Percentiles rank a stretch among this genome's conserved stretches.
Conservation (phyloP, 2,113 vertebrate genomes). For the Brienomyrus brachyistius region DNA sequence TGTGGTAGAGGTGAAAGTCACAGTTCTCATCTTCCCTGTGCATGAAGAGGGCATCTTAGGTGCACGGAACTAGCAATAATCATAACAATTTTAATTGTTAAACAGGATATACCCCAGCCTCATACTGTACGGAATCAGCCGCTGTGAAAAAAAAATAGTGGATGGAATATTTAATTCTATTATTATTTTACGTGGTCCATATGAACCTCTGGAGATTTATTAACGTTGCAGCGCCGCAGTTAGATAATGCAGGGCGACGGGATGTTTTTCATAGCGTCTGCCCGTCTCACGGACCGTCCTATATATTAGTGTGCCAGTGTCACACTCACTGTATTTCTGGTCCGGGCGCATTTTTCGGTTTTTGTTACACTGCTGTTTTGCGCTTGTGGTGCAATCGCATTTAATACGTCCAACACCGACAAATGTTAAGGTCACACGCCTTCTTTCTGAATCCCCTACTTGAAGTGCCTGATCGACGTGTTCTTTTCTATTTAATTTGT, state of each 20-base stretch:
- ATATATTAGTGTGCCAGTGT: not conserved
- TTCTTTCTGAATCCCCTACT: not conserved
- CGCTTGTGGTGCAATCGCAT: not conserved
- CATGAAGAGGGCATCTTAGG: not conserved
- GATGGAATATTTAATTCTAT: not conserved
- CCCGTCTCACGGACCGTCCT: not conserved
- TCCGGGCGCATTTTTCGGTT: not conserved
- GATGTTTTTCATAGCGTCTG: not conserved
- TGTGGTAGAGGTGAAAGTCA: not conserved
- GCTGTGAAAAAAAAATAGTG: not conserved
- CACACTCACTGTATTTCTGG: not conserved
- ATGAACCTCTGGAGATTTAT: not conserved
- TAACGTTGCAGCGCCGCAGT: not conserved
- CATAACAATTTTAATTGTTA: not conserved
- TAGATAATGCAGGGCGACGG: not conserved
- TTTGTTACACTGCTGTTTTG: not conserved
- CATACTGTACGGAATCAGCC: not conserved
- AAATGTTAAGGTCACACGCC: not conserved
- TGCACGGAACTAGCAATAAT: not conserved
- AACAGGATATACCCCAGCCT: not conserved
- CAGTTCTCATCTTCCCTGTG: not conserved
- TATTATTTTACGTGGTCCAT: not conserved
- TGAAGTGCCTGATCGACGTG: not conserved
- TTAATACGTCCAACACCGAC: not conserved
- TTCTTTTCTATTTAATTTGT: not conserved